Conservation (phyloP, 2,113 vertebrate genomes). For the Girardinichthys multiradiatus region DNA sequence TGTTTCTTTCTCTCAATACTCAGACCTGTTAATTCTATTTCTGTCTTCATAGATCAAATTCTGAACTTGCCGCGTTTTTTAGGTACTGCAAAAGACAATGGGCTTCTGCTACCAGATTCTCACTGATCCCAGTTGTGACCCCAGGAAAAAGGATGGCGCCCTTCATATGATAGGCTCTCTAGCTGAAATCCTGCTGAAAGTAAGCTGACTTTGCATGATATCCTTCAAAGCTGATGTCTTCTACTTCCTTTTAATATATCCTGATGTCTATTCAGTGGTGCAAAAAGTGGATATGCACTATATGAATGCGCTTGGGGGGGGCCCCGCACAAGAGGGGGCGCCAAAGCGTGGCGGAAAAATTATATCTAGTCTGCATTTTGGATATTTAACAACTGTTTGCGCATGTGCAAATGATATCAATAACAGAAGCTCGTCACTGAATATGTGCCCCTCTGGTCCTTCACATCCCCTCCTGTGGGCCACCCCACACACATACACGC, state of each 20-base stretch:
- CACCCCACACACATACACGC: no score
- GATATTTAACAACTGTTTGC: no score
- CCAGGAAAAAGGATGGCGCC: slow-evolving; percentile 97
- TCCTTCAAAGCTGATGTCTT: not conserved
- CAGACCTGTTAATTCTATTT: not conserved
- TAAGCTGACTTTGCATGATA: slow-evolving; percentile 49
- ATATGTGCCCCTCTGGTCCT: no score
- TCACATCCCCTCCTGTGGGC: no score
- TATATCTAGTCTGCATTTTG: no score
- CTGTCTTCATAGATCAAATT: not conserved
- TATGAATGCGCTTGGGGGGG: no score
- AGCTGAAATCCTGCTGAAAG: slow-evolving; percentile 98
- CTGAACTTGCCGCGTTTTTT: slow-evolving; percentile 4
- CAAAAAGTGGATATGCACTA: no score
- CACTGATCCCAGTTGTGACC: slow-evolving; percentile 91
- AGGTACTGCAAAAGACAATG: slow-evolving; percentile 99
- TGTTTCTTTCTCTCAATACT: not conserved
- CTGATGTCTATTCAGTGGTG: no score
- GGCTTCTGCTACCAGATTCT: slow-evolving; percentile 98
- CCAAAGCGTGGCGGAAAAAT: no score
- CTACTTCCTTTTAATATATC: not conserved
- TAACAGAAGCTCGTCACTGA: no score
- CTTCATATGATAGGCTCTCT: slow-evolving; percentile 99
- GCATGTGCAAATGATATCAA: no score
- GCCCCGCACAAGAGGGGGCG: no score